Base-by-base conservation (phyloP, 1,140 invertebrate species). In the Cherax destructor region DNA sequence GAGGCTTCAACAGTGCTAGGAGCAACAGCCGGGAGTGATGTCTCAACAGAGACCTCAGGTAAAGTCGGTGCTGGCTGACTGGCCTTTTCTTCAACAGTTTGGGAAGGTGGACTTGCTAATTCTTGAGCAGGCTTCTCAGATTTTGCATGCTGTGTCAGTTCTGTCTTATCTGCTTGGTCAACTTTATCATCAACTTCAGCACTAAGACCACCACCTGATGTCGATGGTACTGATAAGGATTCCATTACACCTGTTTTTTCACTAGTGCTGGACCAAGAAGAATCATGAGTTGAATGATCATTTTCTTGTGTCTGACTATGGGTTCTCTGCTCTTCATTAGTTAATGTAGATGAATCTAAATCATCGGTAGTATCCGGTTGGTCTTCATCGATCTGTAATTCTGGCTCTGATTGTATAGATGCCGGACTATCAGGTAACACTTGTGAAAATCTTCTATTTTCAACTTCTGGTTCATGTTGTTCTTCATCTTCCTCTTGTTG, bases 351-450 rank as follows among this genome's bases (percentile, higher is more conserved):
- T 18, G 91, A 92, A 30, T 91, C 86, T 11, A 88, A 94, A 79
- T 96, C 96, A 86, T 96, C 96, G 83, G 95, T 95, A n/a, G 95
- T 95, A 93, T 97, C 97, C 93, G 97, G 97, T 11, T 97, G 97
- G 93, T 98, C 97, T 1, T 97, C 98, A 94, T 98, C 97, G 86
- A 98, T 98, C 94, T 98, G 97, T 10, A 98, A 94, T 94, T 97
- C 97, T 93, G 96, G 96, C 94, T 98, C 97, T 56, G 97, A 98
- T 92, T 97, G 96, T 6, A 97, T 97, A 3, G 97, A 98, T 79
- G 97, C 97, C 1, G 97, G 97, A 94, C 97, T 97, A 50, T 97
- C 95, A 93, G 97, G 97, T 92, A 97, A 84, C 24, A 88, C 59
- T 84, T 83, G 80, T 21, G 84, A 50, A 49, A 79, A 84, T 69